These are phyloP conservation scores for Brachionichthys hirsutus DNA, from an alignment of 2,113 vertebrate species.

Conservation along the genomic window DNA sequence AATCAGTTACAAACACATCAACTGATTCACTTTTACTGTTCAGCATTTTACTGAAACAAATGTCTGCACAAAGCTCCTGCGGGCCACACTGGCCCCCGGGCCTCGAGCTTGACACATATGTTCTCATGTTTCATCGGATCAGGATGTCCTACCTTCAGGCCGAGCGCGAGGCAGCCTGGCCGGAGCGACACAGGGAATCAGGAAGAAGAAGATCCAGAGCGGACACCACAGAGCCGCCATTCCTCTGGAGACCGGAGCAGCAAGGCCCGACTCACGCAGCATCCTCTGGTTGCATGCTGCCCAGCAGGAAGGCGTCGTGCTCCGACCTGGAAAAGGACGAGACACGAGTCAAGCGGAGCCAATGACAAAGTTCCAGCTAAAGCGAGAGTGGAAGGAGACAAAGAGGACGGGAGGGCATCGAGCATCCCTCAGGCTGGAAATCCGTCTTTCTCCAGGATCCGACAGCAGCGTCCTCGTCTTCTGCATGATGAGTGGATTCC, in stretches of 20 bases:
- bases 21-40: no score
- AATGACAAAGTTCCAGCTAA: background rate
- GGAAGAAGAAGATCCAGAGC: slow-evolving; percentile 73
- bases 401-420: slow-evolving; percentile 29
- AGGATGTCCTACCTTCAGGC: slow-evolving; percentile 78
- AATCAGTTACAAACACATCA: no score
- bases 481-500: no score
- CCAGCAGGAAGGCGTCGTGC: slow-evolving; percentile 38
- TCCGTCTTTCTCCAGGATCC: no score
- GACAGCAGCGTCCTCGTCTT: no score
- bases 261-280: slow-evolving; percentile 71
- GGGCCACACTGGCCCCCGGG: no score
- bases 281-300: slow-evolving; percentile 69
- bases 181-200: slow-evolving; percentile 62
- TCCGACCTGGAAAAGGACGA: slow-evolving; percentile 35
- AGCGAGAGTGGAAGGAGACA: no score
- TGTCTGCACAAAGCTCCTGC: no score
- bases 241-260: slow-evolving; percentile 66
- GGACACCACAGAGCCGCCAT: slow-evolving; percentile 77
- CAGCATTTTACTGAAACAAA: no score
- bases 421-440: no score
- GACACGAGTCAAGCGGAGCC: background rate
- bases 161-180: slow-evolving; percentile 68
- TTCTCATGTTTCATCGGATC: no score
- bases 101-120: no score